Conservation (phyloP, 2,113 vertebrate genomes). For the Eulemur rufifrons region DNA sequence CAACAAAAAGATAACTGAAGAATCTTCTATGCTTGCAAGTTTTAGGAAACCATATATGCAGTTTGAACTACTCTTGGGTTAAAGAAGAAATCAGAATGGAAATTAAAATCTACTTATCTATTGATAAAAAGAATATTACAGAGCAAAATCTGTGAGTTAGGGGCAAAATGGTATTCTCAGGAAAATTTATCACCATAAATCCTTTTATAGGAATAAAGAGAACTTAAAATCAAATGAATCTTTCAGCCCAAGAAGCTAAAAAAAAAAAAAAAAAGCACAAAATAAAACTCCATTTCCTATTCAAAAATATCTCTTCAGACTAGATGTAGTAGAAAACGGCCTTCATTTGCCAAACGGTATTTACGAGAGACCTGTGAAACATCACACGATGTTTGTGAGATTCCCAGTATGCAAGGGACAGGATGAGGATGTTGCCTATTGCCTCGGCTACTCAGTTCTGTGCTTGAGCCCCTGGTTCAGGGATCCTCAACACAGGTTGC, state of each 20-base stretch:
- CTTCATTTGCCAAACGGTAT: neutral
- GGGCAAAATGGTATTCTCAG: neutral
- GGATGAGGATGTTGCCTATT: neutral
- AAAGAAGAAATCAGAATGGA: conserved; percentile 43
- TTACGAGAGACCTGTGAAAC: neutral
- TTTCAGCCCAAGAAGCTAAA: neutral
- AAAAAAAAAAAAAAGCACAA: neutral
- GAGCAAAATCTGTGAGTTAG: neutral
- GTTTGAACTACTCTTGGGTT: neutral
- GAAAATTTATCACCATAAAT: conserved; percentile 1
- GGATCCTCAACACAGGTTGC: neutral
- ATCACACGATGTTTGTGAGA: neutral
- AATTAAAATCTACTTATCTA: conserved; percentile 29
- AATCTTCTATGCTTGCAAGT: neutral
- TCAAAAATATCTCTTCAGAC: neutral
- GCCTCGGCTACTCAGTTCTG: too few relatives aligned
- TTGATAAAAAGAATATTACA: neutral
- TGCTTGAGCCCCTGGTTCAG: too few relatives aligned
- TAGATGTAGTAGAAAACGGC: neutral
- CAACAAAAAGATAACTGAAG: neutral
- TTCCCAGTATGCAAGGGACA: neutral
- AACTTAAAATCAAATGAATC: conserved; percentile 5
- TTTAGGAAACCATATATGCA: neutral
- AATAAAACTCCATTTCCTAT: neutral
- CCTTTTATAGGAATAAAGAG: conserved; percentile 30